phyloP scores from a whole-genome alignment of 2,113 vertebrate species.

The Todiramphus chloris region DNA sequence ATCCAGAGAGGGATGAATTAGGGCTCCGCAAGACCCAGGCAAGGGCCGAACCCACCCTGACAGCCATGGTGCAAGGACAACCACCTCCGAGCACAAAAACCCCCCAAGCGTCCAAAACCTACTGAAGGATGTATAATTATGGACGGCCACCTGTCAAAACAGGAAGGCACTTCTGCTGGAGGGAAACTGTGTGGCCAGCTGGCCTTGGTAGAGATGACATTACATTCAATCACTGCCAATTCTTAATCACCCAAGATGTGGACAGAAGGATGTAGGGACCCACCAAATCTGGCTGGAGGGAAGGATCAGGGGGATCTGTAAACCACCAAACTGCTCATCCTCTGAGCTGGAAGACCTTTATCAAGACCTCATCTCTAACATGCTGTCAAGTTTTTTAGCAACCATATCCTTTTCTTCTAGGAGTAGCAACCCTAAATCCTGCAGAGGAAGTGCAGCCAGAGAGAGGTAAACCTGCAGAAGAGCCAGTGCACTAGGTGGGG shows the following conservation, averaged over 20 bases:
- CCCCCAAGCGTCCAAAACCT: not conserved
- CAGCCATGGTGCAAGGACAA: constrained; percentile 22
- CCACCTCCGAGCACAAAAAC: not conserved
- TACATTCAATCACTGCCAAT: not conserved
- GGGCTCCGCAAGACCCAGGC: constrained; percentile 78
- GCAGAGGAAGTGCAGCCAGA: not conserved
- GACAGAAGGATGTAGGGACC: not conserved
- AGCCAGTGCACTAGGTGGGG: not conserved
- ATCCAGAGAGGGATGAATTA: constrained; percentile 76
- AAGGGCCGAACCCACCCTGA: constrained; percentile 71
- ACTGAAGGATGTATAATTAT: not conserved
- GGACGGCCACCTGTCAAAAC: not conserved
- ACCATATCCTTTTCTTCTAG: not conserved
- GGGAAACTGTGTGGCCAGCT: not conserved
- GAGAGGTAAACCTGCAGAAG: not conserved
- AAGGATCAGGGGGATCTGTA: not conserved
- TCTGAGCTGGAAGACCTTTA: not conserved
- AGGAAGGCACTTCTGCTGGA: not conserved
- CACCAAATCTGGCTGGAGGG: not conserved
- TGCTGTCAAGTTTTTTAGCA: not conserved
- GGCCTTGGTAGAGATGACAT: not conserved
- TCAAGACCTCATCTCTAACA: not conserved
- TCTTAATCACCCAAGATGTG: not conserved
- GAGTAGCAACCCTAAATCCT: not conserved
- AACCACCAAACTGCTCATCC: not conserved